Base-by-base conservation (phyloP, 2,113 vertebrate genomes). In the Pogonocichla stellata region DNA sequence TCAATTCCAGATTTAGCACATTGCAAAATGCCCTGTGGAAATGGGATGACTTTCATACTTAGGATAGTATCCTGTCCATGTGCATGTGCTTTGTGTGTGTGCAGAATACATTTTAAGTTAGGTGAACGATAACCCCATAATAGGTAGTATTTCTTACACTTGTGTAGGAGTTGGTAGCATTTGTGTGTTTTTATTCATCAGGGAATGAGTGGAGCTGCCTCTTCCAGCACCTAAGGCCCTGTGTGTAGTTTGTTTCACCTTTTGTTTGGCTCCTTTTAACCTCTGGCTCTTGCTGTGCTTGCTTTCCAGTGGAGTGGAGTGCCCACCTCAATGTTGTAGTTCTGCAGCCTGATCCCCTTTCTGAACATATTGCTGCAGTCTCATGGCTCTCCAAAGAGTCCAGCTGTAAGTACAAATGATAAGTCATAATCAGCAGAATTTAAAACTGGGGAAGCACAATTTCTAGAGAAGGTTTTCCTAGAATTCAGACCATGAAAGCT, bases 241-340 rank as follows among this genome's bases (percentile, higher is more conserved):
- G 8, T 3, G 3, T 54, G n/a, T 29, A 15, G 5, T 82, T 86
- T 57, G 40, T 64, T 56, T 90, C 67, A 58, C 56, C 18, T 87
- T 84, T 29, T 43, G 34, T 79, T 64, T 73, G n/a, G 8, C 11
- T 3, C 19, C 71, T 82, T 82, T 88, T 90, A 72, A 96, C 43
- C 24, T n/a, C 66, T 87, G 58, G 11, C 60, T 79, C 10, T 77
- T 88, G 79, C 66, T 88, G 23, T 86, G 34, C 81, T 79, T 81
- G 26, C 57, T 81, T 94, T 80, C 10, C 97, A 99, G 99, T 99
- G 98, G 99, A 99, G 84, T 99, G 99, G 99, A 99, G 96, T 93
- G 98, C 99, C 13, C 97, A 98, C 33, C 97, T 99, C 97, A 98
- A 98, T 8, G 17, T 98, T 53, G 93, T 86, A 7, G 89, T 99